phyloP scores from a whole-genome alignment of 2,113 vertebrate genomes.

The Apus apus region DNA sequence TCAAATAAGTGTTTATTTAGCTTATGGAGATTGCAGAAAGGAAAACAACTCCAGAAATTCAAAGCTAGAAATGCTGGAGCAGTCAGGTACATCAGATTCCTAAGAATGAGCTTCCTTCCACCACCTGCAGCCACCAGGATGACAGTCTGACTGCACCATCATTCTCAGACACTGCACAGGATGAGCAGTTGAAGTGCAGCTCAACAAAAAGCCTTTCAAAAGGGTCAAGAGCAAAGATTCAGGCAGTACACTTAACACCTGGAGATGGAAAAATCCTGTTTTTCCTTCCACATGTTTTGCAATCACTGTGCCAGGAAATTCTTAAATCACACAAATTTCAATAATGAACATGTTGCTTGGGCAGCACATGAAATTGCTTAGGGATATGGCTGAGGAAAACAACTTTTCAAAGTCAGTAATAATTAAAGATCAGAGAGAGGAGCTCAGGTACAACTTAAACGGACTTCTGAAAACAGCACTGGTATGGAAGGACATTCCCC shows the following conservation, averaged over 20 bases:
- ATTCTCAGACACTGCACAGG: background rate
- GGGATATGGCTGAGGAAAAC: background rate
- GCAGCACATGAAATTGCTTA: background rate
- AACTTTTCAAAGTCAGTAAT: background rate
- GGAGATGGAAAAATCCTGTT: background rate
- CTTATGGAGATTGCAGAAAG: background rate
- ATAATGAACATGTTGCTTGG: background rate
- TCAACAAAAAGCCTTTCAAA: background rate
- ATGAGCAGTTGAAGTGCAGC: background rate
- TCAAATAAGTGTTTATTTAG: background rate
- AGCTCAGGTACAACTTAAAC: background rate
- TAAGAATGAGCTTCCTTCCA: background rate
- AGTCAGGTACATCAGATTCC: background rate
- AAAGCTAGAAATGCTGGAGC: background rate
- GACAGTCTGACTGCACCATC: background rate
- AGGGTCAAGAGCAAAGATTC: background rate
- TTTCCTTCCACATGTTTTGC: conserved; percentile 1
- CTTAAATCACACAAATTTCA: conserved; percentile 13
- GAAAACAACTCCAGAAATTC: background rate
- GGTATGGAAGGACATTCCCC: background rate
- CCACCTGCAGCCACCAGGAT: background rate
- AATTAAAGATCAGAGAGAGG: background rate
- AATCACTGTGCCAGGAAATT: conserved; percentile 27
- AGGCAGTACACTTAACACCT: conserved; percentile 1
- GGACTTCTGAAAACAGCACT: background rate